A percentile compares a stretch with the other conserved stretches of the same genome.
Evolutionary conservation across 2,888 invertebrate genomes (phyloP).

Genomic region (Podabrus alpinus): DNA sequence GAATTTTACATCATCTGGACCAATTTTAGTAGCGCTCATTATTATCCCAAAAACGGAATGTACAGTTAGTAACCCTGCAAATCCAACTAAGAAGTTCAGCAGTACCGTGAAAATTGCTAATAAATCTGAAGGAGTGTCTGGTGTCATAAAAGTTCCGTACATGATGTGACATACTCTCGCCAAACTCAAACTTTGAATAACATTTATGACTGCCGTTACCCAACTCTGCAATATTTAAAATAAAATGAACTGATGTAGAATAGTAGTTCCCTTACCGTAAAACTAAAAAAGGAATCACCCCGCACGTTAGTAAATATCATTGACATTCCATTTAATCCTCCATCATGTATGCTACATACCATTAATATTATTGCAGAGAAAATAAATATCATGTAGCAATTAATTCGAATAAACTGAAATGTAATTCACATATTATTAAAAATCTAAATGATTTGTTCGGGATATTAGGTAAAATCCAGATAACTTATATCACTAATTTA

Average conservation of each 20-base stretch:
- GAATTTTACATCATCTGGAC: not conserved
- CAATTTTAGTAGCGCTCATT: not conserved
- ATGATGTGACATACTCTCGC: conserved; percentile 26
- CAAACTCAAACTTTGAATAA: conserved; percentile 17
- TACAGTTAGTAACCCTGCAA: conserved; percentile 1
- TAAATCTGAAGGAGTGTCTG: conserved; percentile 20
- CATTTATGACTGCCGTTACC: conserved; percentile 15
- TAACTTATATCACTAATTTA: no score
- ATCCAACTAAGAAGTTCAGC: conserved; percentile 9
- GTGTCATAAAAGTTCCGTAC: conserved; percentile 30
- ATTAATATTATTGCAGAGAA: not conserved
- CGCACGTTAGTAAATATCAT: not conserved
- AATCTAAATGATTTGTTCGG: no score
- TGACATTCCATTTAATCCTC: not conserved
- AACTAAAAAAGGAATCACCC: not conserved
- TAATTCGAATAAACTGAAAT: not conserved
- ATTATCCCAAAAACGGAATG: conserved; percentile 15
- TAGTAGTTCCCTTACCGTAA: not conserved
- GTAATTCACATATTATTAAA: not conserved
- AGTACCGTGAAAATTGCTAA: conserved; percentile 24
- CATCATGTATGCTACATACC: not conserved
- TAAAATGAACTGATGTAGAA: not conserved
- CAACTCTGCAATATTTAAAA: conserved; percentile 15
- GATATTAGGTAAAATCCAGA: no score
- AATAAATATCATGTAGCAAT: not conserved